Evolutionary conservation across 2,888 invertebrate genomes (phyloP).

Genomic region (Aethes cnicana): DNA sequence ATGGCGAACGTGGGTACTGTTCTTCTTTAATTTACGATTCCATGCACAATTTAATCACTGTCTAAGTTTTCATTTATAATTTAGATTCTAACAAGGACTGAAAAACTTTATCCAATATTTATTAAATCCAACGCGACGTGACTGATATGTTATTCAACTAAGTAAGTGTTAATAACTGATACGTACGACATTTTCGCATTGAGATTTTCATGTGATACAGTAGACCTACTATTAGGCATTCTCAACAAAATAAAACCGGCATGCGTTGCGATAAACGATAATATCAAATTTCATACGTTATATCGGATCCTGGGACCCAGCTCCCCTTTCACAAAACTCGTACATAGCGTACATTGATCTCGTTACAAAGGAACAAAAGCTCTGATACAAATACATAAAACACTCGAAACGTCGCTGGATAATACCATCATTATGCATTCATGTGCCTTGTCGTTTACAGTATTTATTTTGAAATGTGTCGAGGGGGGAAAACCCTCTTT

Average conservation of each 20-base stretch:
- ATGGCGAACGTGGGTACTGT: no score
- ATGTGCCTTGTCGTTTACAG: constrained; percentile 80
- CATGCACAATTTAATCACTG: no score
- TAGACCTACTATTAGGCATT: constrained; percentile 47
- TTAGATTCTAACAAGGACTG: no score
- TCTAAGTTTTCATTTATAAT: no score
- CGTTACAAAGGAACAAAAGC: constrained; percentile 76
- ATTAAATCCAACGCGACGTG: no score
- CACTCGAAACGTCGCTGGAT: constrained; percentile 77
- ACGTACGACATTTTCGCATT: no score
- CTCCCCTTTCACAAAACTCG: constrained; percentile 61
- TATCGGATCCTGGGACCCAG: constrained; percentile 67
- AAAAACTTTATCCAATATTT: no score
- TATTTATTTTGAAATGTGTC: constrained; percentile 79
- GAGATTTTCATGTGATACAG: constrained; percentile 37
- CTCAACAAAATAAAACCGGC: constrained; percentile 63
- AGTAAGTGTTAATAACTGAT: no score
- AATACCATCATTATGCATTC: constrained; percentile 81
- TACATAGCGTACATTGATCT: constrained; percentile 68
- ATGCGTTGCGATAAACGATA: constrained; percentile 68
- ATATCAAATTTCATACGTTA: constrained; percentile 73
- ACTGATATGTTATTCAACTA: no score
- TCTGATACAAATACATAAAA: constrained; percentile 76
- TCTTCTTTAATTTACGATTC: no score
- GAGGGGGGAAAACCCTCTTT: constrained; percentile 77